Evolutionary conservation across 1,140 invertebrate species (phyloP), one percentile per base, ranked within the genome.

Genomic region (Leucophenga varia): DNA sequence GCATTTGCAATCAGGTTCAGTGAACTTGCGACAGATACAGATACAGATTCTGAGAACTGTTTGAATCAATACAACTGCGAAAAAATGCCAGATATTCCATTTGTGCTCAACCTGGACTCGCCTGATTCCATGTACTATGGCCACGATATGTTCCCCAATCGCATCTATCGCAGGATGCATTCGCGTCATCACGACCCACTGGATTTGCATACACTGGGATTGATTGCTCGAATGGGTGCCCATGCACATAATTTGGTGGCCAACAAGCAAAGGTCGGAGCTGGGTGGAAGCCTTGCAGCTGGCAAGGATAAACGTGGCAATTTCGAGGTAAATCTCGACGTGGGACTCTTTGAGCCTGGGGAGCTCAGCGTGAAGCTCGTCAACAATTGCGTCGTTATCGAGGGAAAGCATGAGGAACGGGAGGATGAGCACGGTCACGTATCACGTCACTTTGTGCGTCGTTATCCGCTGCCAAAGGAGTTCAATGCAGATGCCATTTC

Each of bases 311-410:
- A 43, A 21, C 40, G 36, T 21, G 43, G 49, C 12, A 52, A 50
- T 17, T 74, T 80, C 48, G 74, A 82, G 54, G 79, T 84, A 44
- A 78, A 79, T 43, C 64, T 87, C 48, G 84, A 88, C 56, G 79
- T 88, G 2, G 76, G 83, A 19, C 81, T 86, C 32, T 87, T 81
- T 76, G 77, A 80, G 21, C 86, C 88, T 0, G 82, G 88, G 47
- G 87, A 90, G 72, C 81, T 90, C 21, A 80, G 75, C n/a, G 86
- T 90, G 1, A 89, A 86, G 68, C 84, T 84, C 1, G 76, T 83
- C 2, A 84, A 86, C 48, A 80, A 84, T 31, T 78, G 77, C 22
- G 73, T 88, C 1, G 77, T 85, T 2, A 75, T 88, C 8, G 77
- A 82, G 61, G 85, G 80, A 0, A 85, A 84, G 60, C 85, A 87